phyloP scores from a whole-genome alignment of 2,113 vertebrate genomes.

The Empidonax alnorum region DNA sequence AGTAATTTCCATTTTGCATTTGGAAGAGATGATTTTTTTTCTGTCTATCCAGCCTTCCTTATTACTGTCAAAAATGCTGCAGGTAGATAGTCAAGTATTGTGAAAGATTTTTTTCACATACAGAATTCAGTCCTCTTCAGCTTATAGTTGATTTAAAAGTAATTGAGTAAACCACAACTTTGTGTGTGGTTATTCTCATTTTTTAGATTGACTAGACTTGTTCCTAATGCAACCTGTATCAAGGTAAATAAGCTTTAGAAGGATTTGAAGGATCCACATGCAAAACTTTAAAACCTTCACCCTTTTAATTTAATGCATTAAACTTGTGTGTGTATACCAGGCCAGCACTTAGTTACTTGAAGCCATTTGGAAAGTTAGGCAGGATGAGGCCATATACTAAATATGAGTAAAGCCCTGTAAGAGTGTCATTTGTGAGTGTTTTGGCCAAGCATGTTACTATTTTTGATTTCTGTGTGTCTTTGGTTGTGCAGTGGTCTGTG shows the following conservation, averaged over 20 bases:
- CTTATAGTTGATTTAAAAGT: not conserved
- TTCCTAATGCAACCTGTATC: not conserved
- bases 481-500: not conserved
- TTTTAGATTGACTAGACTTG: not conserved
- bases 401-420: not conserved
- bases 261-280: not conserved
- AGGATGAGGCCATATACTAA: not conserved
- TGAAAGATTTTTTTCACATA: not conserved
- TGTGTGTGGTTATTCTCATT: not conserved
- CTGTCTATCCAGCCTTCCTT: not conserved
- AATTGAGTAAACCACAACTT: not conserved
- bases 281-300: not conserved
- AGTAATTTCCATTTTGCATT: not conserved
- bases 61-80: not conserved
- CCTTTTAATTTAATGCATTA: not conserved
- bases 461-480: not conserved
- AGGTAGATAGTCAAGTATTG: not conserved
- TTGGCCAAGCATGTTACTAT: not conserved
- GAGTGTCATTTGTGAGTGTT: not conserved
- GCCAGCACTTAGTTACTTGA: not conserved
- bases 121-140: not conserved
- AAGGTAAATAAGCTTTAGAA: not conserved
- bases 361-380: not conserved
- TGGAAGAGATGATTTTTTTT: conserved; percentile 8
- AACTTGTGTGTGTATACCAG: not conserved